phyloP scores from a whole-genome alignment of 1,140 invertebrate species.

The Gyrodactylus salaris region DNA sequence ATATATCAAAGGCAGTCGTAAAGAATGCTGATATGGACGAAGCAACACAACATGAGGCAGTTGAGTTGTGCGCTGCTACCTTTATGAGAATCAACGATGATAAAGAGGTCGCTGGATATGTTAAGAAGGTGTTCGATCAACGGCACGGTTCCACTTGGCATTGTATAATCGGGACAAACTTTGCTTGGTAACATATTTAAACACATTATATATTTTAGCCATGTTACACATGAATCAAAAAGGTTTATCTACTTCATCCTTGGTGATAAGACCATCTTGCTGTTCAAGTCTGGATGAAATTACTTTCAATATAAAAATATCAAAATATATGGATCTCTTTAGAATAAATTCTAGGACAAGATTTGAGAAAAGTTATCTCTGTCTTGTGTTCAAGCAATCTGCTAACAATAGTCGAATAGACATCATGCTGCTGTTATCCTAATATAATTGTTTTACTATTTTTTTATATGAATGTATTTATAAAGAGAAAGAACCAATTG shows the following conservation, averaged over 20 bases:
- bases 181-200: too few species aligned
- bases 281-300: slow-evolving; percentile 87
- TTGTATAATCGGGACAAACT: slow-evolving; percentile 62
- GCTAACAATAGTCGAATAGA: too few species aligned
- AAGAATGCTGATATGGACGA: slow-evolving; percentile 99
- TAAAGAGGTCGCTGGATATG: slow-evolving; percentile 91
- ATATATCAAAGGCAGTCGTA: slow-evolving; percentile 53
- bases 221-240: slow-evolving; percentile 73
- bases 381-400: too few species aligned
- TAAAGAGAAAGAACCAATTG: too few species aligned
- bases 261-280: slow-evolving; percentile 69
- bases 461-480: too few species aligned
- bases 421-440: too few species aligned
- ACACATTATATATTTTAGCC: too few species aligned
- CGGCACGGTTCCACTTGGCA: slow-evolving; percentile 28
- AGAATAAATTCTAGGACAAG: too few species aligned
- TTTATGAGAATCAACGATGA: slow-evolving; percentile 98
- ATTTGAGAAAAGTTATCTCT: too few species aligned
- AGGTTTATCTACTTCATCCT: slow-evolving; percentile 88
- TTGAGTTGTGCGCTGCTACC: slow-evolving; percentile 86
- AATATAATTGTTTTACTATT: too few species aligned
- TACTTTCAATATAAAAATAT: too few species aligned
- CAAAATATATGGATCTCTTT: too few species aligned
- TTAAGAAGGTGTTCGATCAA: slow-evolving; percentile 81
- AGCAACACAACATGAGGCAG: slow-evolving; percentile 98